phyloP scores from a whole-genome alignment of 2,888 invertebrate genomes.

The Machimus rusticus region DNA sequence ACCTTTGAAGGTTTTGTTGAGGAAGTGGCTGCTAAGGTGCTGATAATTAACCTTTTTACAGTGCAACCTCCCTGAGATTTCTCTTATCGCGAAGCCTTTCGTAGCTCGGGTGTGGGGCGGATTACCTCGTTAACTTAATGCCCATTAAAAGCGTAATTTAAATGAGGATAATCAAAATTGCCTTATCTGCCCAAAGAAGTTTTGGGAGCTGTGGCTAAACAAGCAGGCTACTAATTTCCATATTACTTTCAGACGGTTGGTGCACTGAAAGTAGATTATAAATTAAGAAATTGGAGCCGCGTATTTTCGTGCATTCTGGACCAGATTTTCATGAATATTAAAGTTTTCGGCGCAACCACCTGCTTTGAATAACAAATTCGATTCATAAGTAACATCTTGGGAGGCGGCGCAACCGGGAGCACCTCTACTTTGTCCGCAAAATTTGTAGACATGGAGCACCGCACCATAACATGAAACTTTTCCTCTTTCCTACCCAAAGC shows the following conservation, averaged over 20 bases:
- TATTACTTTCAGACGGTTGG: background rate
- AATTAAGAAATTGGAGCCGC: slow-evolving; percentile 15
- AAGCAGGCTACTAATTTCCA: background rate
- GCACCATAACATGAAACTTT: background rate
- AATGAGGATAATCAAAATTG: background rate
- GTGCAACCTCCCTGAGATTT: background rate
- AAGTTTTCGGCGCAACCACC: slow-evolving; percentile 11
- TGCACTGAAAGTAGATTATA: slow-evolving; percentile 10
- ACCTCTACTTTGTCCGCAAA: background rate
- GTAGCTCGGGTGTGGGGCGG: background rate
- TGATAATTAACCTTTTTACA: background rate
- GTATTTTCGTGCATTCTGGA: slow-evolving; percentile 12
- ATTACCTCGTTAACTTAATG: background rate
- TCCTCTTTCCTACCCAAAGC: background rate
- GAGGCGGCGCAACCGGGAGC: background rate
- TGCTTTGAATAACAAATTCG: slow-evolving; percentile 36
- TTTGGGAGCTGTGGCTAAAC: background rate
- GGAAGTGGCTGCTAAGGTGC: background rate
- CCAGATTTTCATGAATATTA: slow-evolving; percentile 29
- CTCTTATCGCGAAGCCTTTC: background rate
- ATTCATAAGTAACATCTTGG: slow-evolving; percentile 28
- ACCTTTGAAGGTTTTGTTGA: background rate
- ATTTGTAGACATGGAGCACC: background rate
- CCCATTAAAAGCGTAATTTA: background rate
- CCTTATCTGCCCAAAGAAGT: background rate